Evolutionary conservation across 2,797 vertebrate species (phyloP), one percentile per base, ranked within the genome.

Genomic region (Columba guinea): DNA sequence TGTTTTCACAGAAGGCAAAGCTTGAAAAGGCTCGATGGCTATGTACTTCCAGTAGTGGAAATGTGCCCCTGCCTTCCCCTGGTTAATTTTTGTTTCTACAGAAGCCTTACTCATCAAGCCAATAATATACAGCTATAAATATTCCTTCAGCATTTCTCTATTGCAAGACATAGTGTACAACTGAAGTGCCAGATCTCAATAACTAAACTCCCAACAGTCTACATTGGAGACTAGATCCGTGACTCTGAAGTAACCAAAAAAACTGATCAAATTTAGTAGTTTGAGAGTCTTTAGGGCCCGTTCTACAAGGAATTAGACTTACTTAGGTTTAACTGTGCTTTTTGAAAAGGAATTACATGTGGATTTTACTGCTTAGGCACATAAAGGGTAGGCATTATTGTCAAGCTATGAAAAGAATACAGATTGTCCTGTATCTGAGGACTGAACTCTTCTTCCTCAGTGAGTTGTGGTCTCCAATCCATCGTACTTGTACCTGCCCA

Each of bases 91-190:
- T 87, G 55, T 94, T 92, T 77, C 71, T 80, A 3, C 52, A 49
- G 75, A 74, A 92, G 71, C 48, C 20, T 92, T 46, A 56, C 67
- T 56, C 44, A 46, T 89, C 49, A 87, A 64, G 35, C 28, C 78
- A 77, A 55, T 64, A 93, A 89, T 70, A 58, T 63, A 52, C 27
- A 89, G 55, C 52, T 93, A 70, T 83, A 95, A 87, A 89, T 92
- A 94, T 34, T 84, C 48, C 34, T 82, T 76, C 27, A 9, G 35
- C 27, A n/a, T 92, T 92, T 93, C 24, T 37, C 23, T 89, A 3
- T 51, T 92, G 51, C 28, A 76, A 62, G 34, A 39, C 37, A 20
- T 21, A 46, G 35, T 34, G 24, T 90, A 73, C 73, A 71, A 9
- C 4, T 77, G 41, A 89, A 88, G 37, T 62, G 21, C 46, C 28